These are phyloP conservation scores for Paguma larvata DNA, from an alignment of 2,797 vertebrate species.

Conservation along the genomic window DNA sequence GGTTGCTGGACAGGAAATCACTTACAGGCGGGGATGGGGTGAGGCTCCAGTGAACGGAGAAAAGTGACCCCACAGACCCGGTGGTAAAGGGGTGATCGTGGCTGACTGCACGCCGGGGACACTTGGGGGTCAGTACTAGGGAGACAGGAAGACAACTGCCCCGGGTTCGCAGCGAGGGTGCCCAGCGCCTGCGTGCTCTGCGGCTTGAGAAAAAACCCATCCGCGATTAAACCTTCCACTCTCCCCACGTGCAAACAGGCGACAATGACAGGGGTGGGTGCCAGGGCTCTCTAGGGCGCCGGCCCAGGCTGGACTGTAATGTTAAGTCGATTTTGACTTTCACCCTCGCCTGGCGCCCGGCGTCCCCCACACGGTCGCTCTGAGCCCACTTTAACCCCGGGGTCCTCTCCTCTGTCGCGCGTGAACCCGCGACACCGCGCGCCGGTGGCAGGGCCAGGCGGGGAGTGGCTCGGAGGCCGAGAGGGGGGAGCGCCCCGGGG, in stretches of 20 bases:
- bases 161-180: neutral
- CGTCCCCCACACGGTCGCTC: neutral
- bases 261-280: neutral
- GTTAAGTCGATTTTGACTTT: neutral
- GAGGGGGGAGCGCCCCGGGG: neutral
- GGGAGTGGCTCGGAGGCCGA: neutral
- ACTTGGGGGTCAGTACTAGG: neutral
- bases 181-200: neutral
- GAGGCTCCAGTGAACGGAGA: neutral
- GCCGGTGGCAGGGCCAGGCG: neutral
- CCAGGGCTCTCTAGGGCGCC: accelerated
- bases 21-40: neutral
- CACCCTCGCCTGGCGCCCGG: accelerated
- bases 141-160: neutral
- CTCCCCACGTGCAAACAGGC: neutral
- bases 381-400: neutral
- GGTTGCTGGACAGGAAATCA: neutral
- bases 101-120: neutral
- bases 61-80: neutral
- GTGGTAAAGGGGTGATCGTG: neutral
- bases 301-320: neutral
- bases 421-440: neutral
- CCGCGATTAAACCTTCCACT: accelerated
- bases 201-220: neutral
- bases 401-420: too few species aligned